A percentile compares a stretch with the other conserved stretches of the same genome.
Conservation (phyloP, 2,113 vertebrate genomes). For the Prolemur simus region DNA sequence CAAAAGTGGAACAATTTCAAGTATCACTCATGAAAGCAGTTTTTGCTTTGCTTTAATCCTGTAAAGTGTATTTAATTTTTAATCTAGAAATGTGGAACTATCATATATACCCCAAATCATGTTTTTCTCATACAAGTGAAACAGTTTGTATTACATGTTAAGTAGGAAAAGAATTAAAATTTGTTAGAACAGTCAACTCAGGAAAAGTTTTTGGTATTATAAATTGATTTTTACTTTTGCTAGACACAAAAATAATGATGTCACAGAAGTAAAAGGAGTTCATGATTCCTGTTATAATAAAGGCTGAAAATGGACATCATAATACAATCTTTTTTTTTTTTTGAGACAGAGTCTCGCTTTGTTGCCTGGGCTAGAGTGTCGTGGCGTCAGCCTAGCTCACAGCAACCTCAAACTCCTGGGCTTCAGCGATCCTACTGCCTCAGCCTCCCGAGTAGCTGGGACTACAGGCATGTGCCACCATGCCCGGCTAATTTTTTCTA, state of each 20-base stretch:
- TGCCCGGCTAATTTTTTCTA: no score
- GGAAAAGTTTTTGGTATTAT: not conserved
- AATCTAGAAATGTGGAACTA: not conserved
- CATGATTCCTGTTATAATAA: not conserved
- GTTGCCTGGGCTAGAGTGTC: no score
- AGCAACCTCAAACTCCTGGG: no score
- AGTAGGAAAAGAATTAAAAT: not conserved
- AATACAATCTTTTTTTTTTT: no score
- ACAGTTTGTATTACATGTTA: not conserved
- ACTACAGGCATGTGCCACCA: no score
- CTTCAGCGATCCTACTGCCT: no score
- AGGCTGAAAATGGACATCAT: not conserved
- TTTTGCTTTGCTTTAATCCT: constrained; percentile 10
- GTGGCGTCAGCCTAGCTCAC: no score
- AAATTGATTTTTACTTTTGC: not conserved
- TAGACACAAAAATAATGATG: not conserved
- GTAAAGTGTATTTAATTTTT: not conserved
- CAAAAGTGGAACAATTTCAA: not conserved
- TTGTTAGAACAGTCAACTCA: not conserved
- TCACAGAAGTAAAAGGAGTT: not conserved
- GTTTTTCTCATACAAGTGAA: not conserved
- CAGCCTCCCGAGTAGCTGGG: no score
- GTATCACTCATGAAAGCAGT: not conserved
- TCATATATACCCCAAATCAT: not conserved
- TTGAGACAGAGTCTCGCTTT: no score